phyloP scores from a whole-genome alignment of 2,888 invertebrate species.

The Clivina fossor region DNA sequence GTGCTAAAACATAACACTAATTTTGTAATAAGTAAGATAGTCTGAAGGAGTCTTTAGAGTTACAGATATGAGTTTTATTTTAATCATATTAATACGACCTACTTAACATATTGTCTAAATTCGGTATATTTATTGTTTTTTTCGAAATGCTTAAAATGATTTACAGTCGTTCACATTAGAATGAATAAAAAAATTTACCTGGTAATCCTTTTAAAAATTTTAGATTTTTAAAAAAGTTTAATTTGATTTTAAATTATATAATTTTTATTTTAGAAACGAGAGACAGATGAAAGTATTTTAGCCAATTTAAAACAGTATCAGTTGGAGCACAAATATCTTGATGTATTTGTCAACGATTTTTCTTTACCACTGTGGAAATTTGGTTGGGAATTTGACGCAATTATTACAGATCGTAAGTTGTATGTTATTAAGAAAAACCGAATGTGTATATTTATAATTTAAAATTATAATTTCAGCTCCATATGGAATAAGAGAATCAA shows the following conservation, averaged over 20 bases:
- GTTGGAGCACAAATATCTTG: constrained; percentile 72
- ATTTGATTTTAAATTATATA: neutral
- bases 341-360: constrained; percentile 90
- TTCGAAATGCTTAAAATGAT: no score
- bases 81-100: no score
- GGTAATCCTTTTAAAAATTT: neutral
- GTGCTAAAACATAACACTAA: no score
- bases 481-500: constrained; percentile 94
- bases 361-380: constrained; percentile 78
- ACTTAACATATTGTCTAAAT: no score
- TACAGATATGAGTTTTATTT: no score
- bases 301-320: constrained; percentile 90
- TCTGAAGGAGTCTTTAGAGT: no score
- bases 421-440: neutral
- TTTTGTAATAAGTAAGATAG: no score
- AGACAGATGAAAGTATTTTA: constrained; percentile 82
- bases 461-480: constrained; percentile 69
- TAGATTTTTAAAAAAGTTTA: neutral
- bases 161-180: no score
- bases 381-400: constrained; percentile 77
- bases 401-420: constrained; percentile 91
- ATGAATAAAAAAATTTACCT: no score
- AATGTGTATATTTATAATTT: constrained; percentile 15
- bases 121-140: no score
- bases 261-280: constrained; percentile 57